Conservation (phyloP, 2,888 invertebrate genomes). For the Mellilla xanthometata region DNA sequence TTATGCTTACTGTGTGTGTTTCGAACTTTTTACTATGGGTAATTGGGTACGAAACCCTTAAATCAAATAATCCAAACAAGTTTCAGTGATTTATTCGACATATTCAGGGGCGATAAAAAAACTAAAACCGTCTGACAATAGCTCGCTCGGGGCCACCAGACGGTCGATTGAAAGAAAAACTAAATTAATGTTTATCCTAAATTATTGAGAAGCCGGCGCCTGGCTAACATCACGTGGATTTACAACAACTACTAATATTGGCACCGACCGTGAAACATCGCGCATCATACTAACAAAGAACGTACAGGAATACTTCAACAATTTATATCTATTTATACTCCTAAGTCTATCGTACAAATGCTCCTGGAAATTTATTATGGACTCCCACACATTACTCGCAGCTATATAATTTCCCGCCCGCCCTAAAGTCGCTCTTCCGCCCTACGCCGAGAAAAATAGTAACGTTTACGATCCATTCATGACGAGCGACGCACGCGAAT, state of each 20-base stretch:
- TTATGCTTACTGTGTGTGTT: too few relatives aligned
- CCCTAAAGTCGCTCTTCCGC: neutral
- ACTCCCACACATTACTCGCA: neutral
- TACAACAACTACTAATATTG: conserved; percentile 17
- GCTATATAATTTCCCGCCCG: neutral
- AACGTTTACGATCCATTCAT: conserved; percentile 36
- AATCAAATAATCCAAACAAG: conserved; percentile 4
- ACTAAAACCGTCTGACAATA: conserved; percentile 27
- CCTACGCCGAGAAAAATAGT: neutral
- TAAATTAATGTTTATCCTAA: conserved; percentile 25
- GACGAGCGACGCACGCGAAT: conserved; percentile 39
- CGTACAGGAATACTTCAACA: neutral
- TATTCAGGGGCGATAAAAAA: conserved; percentile 16
- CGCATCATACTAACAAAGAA: conserved; percentile 12
- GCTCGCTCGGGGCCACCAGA: conserved; percentile 16
- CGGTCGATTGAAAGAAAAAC: conserved; percentile 15
- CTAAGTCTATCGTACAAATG: too few relatives aligned
- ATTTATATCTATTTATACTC: too few relatives aligned
- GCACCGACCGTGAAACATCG: conserved; percentile 4
- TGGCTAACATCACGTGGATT: conserved; percentile 26
- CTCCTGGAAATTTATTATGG: conserved; percentile 13
- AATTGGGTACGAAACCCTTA: too few relatives aligned
- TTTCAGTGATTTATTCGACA: conserved; percentile 18
- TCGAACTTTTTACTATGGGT: too few relatives aligned
- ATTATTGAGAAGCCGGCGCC: conserved; percentile 24